These are phyloP conservation scores for Amphipoea lucens DNA, from an alignment of 2,888 invertebrate species.

Conservation along the genomic window DNA sequence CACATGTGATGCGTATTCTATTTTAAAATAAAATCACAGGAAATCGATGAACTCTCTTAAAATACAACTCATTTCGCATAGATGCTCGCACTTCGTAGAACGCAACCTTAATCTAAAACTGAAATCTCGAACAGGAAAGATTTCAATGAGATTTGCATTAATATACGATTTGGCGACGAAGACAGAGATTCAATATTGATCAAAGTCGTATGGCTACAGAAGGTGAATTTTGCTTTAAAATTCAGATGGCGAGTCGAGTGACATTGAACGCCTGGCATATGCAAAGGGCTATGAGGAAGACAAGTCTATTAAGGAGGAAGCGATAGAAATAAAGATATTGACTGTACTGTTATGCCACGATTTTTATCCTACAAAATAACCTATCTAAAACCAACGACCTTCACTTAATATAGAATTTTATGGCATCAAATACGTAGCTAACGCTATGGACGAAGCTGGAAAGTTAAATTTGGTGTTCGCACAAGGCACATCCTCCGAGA, in stretches of 20 bases:
- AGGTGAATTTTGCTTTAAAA: conserved; percentile 60
- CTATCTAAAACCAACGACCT: conserved; percentile 54
- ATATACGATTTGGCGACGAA: conserved; percentile 57
- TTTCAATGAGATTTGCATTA: conserved; percentile 59
- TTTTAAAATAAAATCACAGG: conserved; percentile 37
- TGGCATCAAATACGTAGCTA: conserved; percentile 49
- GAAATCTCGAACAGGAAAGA: conserved; percentile 48
- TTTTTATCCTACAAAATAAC: conserved; percentile 41
- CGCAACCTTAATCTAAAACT: conserved; percentile 48
- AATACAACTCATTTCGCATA: conserved; percentile 35
- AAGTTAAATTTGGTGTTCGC: conserved; percentile 73
- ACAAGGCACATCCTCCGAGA: conserved; percentile 68
- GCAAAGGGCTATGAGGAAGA: conserved; percentile 44
- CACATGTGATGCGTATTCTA: conserved; percentile 39
- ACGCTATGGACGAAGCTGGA: conserved; percentile 52
- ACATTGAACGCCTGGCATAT: conserved; percentile 51
- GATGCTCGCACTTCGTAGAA: conserved; percentile 36
- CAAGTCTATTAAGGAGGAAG: conserved; percentile 37
- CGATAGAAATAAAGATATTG: conserved; percentile 32
- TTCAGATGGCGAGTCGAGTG: conserved; percentile 51
- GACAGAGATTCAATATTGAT: conserved; percentile 64
- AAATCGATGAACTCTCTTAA: conserved; percentile 44
- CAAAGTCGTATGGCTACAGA: conserved; percentile 54
- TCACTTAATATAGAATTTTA: conserved; percentile 59
- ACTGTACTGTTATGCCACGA: conserved; percentile 17